Conservation (phyloP, 2,797 vertebrate species). For the Valencia hispanica region DNA sequence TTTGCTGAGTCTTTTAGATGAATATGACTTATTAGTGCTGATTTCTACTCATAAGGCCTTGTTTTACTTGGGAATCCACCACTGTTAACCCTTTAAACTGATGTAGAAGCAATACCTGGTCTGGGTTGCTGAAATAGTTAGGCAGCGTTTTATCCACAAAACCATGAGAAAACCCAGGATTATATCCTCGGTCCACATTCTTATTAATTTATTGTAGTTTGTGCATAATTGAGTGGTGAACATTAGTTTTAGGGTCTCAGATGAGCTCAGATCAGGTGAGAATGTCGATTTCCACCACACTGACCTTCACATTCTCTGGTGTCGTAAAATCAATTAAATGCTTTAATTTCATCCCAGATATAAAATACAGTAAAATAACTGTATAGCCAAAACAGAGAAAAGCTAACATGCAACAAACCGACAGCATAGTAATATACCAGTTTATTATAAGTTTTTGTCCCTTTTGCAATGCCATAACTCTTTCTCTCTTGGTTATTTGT, state of each 20-base stretch:
- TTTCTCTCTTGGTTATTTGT: no score
- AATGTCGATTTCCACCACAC: background rate
- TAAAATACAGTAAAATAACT: background rate
- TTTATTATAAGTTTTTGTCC: background rate
- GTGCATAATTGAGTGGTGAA: background rate
- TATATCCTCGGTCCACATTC: background rate
- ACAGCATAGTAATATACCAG: background rate
- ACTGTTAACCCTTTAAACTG: constrained; percentile 83
- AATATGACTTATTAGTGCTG: constrained; percentile 93
- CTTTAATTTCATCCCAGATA: background rate
- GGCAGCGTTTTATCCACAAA: constrained; percentile 21
- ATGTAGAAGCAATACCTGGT: constrained; percentile 8
- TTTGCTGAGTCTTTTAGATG: constrained; percentile 89
- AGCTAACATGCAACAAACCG: no score
- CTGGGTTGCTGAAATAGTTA: background rate
- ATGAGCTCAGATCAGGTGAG: background rate
- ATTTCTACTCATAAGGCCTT: constrained; percentile 90
- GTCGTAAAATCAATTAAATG: background rate
- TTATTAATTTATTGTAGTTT: background rate
- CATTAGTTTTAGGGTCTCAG: background rate
- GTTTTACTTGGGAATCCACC: constrained; percentile 74
- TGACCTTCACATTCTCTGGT: background rate
- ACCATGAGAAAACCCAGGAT: background rate
- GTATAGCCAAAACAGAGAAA: no score
- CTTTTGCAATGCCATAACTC: no score